Conservation (phyloP, 2,113 vertebrate species). For the Lagopus muta region DNA sequence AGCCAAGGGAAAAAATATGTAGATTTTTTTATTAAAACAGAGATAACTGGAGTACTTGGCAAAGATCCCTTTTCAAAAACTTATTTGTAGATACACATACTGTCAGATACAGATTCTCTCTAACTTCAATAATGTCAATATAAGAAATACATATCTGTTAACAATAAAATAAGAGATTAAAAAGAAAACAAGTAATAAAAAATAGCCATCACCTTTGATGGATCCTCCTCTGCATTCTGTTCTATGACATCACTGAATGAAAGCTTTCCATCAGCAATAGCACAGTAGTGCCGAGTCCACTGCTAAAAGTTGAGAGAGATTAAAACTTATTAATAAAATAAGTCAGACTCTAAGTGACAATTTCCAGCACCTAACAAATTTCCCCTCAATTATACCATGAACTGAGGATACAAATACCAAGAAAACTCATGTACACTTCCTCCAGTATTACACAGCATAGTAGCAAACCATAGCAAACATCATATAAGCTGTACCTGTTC, state of each 20-base stretch:
- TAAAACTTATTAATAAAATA: background rate
- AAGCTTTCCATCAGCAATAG: constrained; percentile 89
- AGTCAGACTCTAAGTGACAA: background rate
- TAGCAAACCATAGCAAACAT: background rate
- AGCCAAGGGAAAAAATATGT: background rate
- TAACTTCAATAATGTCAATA: background rate
- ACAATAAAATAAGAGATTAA: background rate
- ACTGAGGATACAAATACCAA: background rate
- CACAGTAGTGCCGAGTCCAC: constrained; percentile 95
- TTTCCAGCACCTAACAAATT: background rate
- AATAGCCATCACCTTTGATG: constrained; percentile 61
- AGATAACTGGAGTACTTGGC: background rate
- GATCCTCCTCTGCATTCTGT: constrained; percentile 80
- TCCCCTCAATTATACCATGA: background rate
- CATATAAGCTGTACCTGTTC: constrained; percentile 84
- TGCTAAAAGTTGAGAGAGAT: constrained; percentile 74
- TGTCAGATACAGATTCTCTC: background rate
- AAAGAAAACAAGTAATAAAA: background rate
- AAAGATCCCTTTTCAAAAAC: background rate
- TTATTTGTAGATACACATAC: background rate
- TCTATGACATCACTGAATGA: constrained; percentile 94
- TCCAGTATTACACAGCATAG: background rate
- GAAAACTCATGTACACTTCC: background rate
- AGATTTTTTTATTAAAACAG: background rate
- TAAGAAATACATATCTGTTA: background rate